Base-by-base conservation (phyloP, 2,113 vertebrate genomes). In the Tautogolabrus adspersus region DNA sequence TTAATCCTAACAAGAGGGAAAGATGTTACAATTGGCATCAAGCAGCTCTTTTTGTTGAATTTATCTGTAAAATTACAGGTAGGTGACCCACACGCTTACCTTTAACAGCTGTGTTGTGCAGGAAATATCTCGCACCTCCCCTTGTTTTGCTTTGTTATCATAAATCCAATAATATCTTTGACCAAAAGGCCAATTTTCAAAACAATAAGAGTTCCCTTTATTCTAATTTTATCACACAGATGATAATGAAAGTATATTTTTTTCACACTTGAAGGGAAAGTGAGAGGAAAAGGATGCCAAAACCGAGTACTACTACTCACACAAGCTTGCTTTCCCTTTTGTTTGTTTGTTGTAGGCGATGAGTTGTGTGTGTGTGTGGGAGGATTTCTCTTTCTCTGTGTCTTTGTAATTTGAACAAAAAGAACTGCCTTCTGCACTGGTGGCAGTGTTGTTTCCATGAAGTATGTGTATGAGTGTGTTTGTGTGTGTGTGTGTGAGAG, bases 331-430 rank as follows among this genome's bases (percentile, higher is more conserved):
- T 49, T 8, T 52, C 7, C 56, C 46, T 62, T 78, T 18, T 19
- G 37, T 70, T 81, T 65, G 34, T 81, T 81, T 84, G 44, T 72
- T 58, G 46, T 47, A 55, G 66, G 60, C 60, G 60, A 55, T 19
- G 72, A 71, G 44, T 30, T 8, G 40, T 42, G 40, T 22, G 44
- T 22, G 44, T 74, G 77, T 71, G 75, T 79, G 59, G 72, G 75
- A 73, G 66, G 21, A 21, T 52, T 10, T 8, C 34, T 37, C 51
- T 30, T 37, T 54, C 56, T 68, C 6, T 54, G 12, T 62, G 65
- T 81, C 87, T 83, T 79, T 81, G 84, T 69, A 79, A 74, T 68
- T 49, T 54, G 69, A 87, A 83, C 80, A 84, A 87, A 85, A 85
- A 54, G 34, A 83, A 9, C 66, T 22, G 62, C 47, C 85, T 83